Evolutionary conservation across 1,140 invertebrate genomes (phyloP).

Genomic region (Ostrea edulis): DNA sequence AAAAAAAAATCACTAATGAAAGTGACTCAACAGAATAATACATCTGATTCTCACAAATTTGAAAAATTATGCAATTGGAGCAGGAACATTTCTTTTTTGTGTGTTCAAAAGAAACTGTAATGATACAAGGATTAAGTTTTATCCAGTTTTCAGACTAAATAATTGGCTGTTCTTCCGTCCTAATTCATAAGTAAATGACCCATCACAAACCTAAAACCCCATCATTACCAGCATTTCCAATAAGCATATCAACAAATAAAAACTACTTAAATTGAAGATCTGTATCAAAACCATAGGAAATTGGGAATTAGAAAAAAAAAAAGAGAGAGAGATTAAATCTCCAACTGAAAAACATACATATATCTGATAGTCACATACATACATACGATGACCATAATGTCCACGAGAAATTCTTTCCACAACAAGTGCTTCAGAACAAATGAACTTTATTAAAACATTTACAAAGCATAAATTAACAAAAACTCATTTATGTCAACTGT

Average conservation of each 20-base stretch:
- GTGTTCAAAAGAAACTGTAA: constrained; percentile 13
- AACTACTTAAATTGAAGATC: constrained; percentile 34
- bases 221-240: constrained; percentile 37
- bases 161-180: constrained; percentile 31
- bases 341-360: background rate
- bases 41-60: constrained; percentile 8
- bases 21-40: background rate
- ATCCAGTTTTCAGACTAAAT: constrained; percentile 37
- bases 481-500: background rate
- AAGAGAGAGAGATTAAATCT: constrained; percentile 34
- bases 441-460: background rate
- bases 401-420: background rate
- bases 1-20: background rate
- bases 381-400: background rate
- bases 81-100: constrained; percentile 27
- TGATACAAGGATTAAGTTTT: constrained; percentile 36
- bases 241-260: constrained; percentile 39
- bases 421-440: background rate
- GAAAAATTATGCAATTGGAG: constrained; percentile 28
- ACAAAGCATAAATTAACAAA: background rate
- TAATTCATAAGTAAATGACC: constrained; percentile 37
- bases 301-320: constrained; percentile 35
- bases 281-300: constrained; percentile 25
- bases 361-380: constrained; percentile 5
- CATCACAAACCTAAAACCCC: constrained; percentile 27